Conservation (phyloP, 2,113 vertebrate genomes). For the Oreochromis spilurus region DNA sequence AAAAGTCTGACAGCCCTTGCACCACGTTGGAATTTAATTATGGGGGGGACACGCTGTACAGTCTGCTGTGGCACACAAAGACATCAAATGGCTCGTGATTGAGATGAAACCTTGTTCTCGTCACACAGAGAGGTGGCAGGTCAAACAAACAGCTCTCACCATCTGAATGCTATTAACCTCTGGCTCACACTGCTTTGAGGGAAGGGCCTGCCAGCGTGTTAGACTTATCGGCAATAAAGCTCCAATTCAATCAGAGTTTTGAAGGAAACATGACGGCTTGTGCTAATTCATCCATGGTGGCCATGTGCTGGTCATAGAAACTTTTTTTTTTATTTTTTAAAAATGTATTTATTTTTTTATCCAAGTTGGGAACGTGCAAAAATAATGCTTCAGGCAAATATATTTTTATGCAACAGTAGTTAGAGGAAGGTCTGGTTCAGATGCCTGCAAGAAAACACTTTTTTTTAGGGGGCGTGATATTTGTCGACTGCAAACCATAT, state of each 20-base stretch:
- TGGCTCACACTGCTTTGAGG: slow-evolving; percentile 11
- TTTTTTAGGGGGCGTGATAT: neutral
- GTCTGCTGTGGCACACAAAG: neutral
- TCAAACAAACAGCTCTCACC: slow-evolving; percentile 38
- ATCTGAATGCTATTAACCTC: slow-evolving; percentile 39
- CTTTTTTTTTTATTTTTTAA: neutral
- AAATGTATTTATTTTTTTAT: neutral
- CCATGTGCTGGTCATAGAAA: neutral
- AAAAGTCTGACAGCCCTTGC: neutral
- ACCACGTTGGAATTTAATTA: neutral
- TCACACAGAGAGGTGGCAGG: slow-evolving; percentile 1
- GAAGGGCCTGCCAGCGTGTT: slow-evolving; percentile 1
- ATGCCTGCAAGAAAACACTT: neutral
- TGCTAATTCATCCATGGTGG: neutral
- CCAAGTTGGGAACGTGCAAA: neutral
- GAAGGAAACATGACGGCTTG: neutral
- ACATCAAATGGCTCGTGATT: neutral
- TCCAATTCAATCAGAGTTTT: slow-evolving; percentile 34
- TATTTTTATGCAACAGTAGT: neutral
- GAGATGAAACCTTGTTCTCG: neutral
- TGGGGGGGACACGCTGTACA: neutral
- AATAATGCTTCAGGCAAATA: neutral
- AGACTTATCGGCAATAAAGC: slow-evolving; percentile 38
- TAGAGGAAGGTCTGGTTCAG: neutral
- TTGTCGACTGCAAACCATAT: neutral